These are phyloP conservation scores for Deilephila porcellus DNA, from an alignment of 2,888 invertebrate species.

Conservation along the genomic window DNA sequence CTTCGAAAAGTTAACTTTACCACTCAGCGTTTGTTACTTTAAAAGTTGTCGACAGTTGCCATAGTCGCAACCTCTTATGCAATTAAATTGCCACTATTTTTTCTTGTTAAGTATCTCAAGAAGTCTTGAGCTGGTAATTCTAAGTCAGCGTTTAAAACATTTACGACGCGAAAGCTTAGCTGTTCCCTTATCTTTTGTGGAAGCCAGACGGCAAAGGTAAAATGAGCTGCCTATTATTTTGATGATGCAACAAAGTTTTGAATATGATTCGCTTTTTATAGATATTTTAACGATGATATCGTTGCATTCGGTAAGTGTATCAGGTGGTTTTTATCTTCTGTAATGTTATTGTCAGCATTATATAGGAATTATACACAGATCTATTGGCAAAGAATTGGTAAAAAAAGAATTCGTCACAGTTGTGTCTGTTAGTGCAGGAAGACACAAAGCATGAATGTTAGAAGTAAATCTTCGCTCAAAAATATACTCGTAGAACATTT, in stretches of 20 bases:
- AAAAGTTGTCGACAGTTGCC: neutral
- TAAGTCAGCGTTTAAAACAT: slow-evolving; percentile 48
- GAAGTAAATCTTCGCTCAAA: too few relatives aligned
- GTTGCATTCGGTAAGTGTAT: slow-evolving; percentile 45
- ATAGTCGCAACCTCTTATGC: neutral
- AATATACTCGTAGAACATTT: too few relatives aligned
- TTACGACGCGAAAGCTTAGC: slow-evolving; percentile 50
- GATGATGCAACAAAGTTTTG: slow-evolving; percentile 69
- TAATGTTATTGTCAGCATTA: neutral
- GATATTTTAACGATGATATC: slow-evolving; percentile 53
- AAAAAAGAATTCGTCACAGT: too few relatives aligned
- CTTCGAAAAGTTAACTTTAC: neutral
- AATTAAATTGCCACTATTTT: neutral
- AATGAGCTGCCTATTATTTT: slow-evolving; percentile 70
- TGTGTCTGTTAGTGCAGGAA: too few relatives aligned
- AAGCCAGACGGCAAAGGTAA: slow-evolving; percentile 58
- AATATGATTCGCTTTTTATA: slow-evolving; percentile 60
- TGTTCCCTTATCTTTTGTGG: slow-evolving; percentile 60
- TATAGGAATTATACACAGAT: neutral
- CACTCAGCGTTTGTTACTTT: neutral
- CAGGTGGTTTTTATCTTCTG: slow-evolving; percentile 10
- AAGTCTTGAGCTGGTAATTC: slow-evolving; percentile 33
- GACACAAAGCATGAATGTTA: too few relatives aligned
- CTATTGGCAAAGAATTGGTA: too few relatives aligned
- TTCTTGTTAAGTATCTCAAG: neutral